Percentiles rank a stretch among this genome's conserved stretches.
Conservation (phyloP, 1,140 invertebrate species). For the Saxidomus purpurata region DNA sequence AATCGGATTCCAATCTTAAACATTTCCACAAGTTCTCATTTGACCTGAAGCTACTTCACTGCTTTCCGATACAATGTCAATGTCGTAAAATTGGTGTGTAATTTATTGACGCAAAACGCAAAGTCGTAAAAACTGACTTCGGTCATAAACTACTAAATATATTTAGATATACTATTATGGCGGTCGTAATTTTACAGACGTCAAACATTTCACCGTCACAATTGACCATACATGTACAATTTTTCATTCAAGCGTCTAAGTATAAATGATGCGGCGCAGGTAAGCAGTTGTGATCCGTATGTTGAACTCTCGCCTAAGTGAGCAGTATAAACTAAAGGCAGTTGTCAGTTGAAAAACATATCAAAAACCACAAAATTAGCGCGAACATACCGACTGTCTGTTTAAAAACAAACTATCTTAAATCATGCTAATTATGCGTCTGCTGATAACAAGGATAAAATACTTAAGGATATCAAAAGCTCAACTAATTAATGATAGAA, state of each 20-base stretch:
- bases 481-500: neutral
- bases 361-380: neutral
- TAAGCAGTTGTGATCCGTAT: neutral
- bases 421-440: neutral
- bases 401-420: constrained; percentile 10
- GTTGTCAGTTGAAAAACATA: neutral
- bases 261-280: neutral
- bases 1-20: no score
- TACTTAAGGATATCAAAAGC: neutral
- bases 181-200: no score
- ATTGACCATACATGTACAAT: neutral
- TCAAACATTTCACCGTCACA: no score
- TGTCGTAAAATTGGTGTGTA: no score
- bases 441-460: constrained; percentile 4
- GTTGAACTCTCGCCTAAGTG: neutral
- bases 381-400: neutral
- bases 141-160: no score
- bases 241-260: neutral
- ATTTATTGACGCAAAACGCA: no score
- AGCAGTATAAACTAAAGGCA: neutral
- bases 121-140: no score
- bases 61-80: no score
- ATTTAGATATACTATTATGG: no score
- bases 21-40: no score
- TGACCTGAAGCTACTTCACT: no score